Evolutionary conservation across 2,888 invertebrate species (phyloP), one percentile per base, ranked within the genome.

Genomic region (Tetheella fluctuosa): DNA sequence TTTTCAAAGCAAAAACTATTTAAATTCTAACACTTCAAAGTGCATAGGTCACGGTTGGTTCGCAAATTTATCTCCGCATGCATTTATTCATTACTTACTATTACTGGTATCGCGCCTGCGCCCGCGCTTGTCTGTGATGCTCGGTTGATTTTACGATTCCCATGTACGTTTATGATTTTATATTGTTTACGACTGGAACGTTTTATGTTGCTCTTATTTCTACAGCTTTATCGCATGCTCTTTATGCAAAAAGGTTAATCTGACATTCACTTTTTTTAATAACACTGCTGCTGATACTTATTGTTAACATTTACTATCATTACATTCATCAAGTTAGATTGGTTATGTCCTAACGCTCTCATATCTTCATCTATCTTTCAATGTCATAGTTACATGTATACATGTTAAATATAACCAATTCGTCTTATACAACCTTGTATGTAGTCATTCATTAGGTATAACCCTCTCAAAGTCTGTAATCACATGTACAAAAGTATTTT

Each of bases 161-260:
- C 54, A 34, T 64, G 25, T 57, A 59, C 54, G 59, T 60, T 64
- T 59, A 64, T 56, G 25, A 37, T 59, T 61, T 71, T 66, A 64
- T 64, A 59, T 61, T 55, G 58, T 64, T 60, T 63, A 64, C 59
- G 53, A 60, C 59, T 62, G 58, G 57, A 64, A 62, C 62, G 63
- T 63, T 65, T 53, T 67, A 61, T 55, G 53, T 55, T 57, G 57
- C 59, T 64, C 59, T 66, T 65, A 39, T 39, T 39, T 39, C 39
- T 39, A n/a, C 39, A 6, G 7, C 4, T 34, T 34, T 34, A 34
- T n/a, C 39, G n/a, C n/a, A 39, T 39, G 5, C n/a, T 39, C 6
- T 39, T 39, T n/a, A n/a, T n/a, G 39, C n/a, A 39, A 37, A 15
- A 15, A 10, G 34, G 28, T 28, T 28, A 28, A 28, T 0, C 13